phyloP scores from a whole-genome alignment of 2,113 vertebrate species.

The Ancistrus triradiatus region DNA sequence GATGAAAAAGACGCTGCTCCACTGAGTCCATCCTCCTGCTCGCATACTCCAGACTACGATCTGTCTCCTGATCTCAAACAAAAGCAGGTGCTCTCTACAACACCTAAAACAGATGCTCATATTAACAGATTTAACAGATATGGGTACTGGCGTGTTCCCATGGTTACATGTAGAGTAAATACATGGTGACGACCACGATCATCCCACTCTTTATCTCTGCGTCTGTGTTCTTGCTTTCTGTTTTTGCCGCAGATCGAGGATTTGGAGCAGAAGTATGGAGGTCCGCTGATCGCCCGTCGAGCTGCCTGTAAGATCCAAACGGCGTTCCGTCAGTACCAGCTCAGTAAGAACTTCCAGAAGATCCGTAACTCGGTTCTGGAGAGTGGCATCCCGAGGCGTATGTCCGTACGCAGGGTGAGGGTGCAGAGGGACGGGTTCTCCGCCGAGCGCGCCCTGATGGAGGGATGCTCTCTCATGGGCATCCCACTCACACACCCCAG shows the following conservation, averaged over 20 bases:
- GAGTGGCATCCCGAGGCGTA: constrained; percentile 89
- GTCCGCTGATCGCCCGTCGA: constrained; percentile 88
- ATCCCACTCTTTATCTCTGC: constrained; percentile 14
- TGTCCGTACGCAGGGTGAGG: constrained; percentile 85
- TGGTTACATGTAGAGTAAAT: constrained; percentile 34
- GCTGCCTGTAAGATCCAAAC: constrained; percentile 97
- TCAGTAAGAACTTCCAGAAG: constrained; percentile 99
- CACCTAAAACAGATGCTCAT: neutral
- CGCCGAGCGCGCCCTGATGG: constrained; percentile 73
- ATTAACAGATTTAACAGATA: constrained; percentile 5
- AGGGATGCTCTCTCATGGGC: constrained; percentile 78
- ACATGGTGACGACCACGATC: constrained; percentile 11
- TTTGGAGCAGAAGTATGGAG: constrained; percentile 96
- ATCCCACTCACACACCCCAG: constrained; percentile 79
- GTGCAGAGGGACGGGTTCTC: constrained; percentile 75
- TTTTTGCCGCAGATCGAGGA: constrained; percentile 84
- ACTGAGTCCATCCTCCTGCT: constrained; percentile 1
- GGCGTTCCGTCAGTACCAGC: constrained; percentile 97
- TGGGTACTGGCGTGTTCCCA: constrained; percentile 28
- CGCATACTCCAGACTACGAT: constrained; percentile 38
- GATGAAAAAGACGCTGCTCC: constrained; percentile 15
- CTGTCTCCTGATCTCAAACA: constrained; percentile 41
- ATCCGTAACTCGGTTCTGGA: constrained; percentile 95
- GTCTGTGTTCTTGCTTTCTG: constrained; percentile 2
- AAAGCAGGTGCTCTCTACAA: constrained; percentile 29